phyloP scores from a whole-genome alignment of 2,888 invertebrate genomes.

The Phengaris arion region DNA sequence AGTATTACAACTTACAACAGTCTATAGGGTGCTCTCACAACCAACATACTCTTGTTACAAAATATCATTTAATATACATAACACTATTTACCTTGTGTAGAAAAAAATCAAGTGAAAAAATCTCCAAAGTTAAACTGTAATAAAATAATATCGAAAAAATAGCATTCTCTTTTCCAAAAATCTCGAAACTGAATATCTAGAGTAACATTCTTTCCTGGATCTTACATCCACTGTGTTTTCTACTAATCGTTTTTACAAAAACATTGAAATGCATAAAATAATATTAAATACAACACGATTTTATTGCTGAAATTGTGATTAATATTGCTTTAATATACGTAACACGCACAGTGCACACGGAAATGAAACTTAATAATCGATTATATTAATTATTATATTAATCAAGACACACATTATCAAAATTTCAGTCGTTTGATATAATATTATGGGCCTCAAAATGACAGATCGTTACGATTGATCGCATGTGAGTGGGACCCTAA shows the following conservation, averaged over 20 bases:
- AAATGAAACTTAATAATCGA: neutral
- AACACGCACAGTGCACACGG: neutral
- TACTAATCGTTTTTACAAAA: too few relatives aligned
- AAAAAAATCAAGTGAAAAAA: neutral
- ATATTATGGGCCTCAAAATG: too few relatives aligned
- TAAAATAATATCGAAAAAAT: neutral
- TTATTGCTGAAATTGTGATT: conserved; percentile 7
- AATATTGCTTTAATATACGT: neutral
- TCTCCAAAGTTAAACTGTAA: neutral
- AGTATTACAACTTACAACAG: conserved; percentile 51
- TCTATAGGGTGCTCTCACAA: conserved; percentile 50
- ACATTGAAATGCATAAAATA: too few relatives aligned
- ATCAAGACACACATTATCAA: neutral
- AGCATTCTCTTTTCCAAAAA: neutral
- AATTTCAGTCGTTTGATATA: neutral
- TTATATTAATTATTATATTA: too few relatives aligned
- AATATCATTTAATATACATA: neutral
- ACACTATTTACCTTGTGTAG: neutral
- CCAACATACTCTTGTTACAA: conserved; percentile 59
- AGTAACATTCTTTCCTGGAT: neutral
- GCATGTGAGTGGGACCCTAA: too few relatives aligned
- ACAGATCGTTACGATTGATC: too few relatives aligned
- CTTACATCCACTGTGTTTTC: neutral
- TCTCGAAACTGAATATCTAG: too few relatives aligned
- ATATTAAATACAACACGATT: neutral